phyloP scores from a whole-genome alignment of 2,888 invertebrate genomes.

The Caenorhabditis wallacei region DNA sequence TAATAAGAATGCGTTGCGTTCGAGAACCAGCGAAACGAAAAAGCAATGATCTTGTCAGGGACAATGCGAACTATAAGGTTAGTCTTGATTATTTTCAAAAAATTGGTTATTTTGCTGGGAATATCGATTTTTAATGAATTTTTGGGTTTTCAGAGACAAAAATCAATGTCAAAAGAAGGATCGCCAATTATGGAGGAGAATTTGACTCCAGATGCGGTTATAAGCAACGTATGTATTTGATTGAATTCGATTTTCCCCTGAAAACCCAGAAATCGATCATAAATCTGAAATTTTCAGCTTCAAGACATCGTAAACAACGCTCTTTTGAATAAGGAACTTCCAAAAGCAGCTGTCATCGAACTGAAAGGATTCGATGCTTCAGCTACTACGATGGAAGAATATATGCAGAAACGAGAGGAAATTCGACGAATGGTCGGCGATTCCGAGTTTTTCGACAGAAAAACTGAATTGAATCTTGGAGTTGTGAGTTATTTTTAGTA shows the following conservation, averaged over 20 bases:
- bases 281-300: slow-evolving; percentile 24
- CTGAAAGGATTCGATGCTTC: slow-evolving; percentile 58
- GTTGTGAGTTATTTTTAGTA: slow-evolving; percentile 29
- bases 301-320: slow-evolving; percentile 23
- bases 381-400: slow-evolving; percentile 61
- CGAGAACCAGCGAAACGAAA: slow-evolving; percentile 29
- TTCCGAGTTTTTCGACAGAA: slow-evolving; percentile 67
- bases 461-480: slow-evolving; percentile 63
- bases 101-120: background rate
- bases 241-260: background rate
- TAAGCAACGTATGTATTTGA: slow-evolving; percentile 32
- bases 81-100: background rate
- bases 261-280: background rate
- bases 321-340: slow-evolving; percentile 9
- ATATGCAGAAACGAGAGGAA: slow-evolving; percentile 63
- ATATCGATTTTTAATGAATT: background rate
- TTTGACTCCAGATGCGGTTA: slow-evolving; percentile 24
- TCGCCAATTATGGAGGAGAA: slow-evolving; percentile 31
- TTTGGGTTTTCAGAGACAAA: slow-evolving; percentile 37
- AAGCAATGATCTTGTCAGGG: slow-evolving; percentile 18
- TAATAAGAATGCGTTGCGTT: slow-evolving; percentile 30
- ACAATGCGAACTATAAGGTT: slow-evolving; percentile 24
- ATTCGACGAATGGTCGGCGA: slow-evolving; percentile 59
- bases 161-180: slow-evolving; percentile 39
- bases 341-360: slow-evolving; percentile 54